These are phyloP conservation scores for Heliconius hortense DNA, from an alignment of 2,888 invertebrate species.

Conservation along the genomic window DNA sequence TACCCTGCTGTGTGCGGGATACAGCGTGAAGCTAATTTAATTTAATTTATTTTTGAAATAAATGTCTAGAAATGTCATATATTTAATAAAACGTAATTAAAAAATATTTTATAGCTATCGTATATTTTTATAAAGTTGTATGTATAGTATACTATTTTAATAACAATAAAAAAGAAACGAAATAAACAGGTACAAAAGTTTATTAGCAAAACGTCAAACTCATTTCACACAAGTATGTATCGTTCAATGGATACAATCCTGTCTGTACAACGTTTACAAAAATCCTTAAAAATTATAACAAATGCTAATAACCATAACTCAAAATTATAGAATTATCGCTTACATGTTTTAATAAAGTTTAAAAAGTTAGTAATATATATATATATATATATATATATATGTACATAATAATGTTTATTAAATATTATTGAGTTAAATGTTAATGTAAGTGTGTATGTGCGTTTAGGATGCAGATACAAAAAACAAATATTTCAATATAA, in stretches of 20 bases:
- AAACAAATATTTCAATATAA: not conserved
- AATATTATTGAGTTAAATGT: not conserved
- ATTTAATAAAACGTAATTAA: no score
- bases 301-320: not conserved
- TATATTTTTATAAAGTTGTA: no score
- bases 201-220: slow-evolving; percentile 61
- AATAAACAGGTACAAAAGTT: slow-evolving; percentile 68
- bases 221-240: slow-evolving; percentile 50
- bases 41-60: no score
- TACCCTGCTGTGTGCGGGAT: no score
- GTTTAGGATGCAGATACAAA: not conserved
- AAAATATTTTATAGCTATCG: no score
- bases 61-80: no score
- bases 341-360: not conserved
- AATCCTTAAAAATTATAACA: not conserved
- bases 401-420: not conserved
- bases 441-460: not conserved
- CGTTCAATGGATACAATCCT: slow-evolving; percentile 11
- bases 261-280: slow-evolving; percentile 9
- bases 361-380: not conserved
- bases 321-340: not conserved
- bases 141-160: no score
- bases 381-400: not conserved
- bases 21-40: no score
- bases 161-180: slow-evolving; percentile 41